These are phyloP conservation scores for Oscheius myriophilus DNA, from an alignment of 2,888 invertebrate species.

Conservation along the genomic window DNA sequence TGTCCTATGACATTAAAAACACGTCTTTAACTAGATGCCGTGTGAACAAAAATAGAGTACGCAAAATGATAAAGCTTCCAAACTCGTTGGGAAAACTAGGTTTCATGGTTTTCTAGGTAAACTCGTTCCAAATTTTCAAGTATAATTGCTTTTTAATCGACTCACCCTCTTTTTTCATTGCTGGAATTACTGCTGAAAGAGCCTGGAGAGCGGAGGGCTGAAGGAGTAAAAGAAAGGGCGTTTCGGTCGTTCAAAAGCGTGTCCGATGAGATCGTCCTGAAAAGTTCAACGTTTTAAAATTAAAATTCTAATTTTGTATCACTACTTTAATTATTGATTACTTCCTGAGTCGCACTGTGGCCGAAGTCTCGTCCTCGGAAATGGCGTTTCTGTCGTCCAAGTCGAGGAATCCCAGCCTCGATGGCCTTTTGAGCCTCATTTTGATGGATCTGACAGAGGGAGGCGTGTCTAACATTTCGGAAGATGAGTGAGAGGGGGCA, in stretches of 20 bases:
- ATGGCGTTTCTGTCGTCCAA: constrained; percentile 20
- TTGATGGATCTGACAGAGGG: too few species aligned
- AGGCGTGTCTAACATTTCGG: not conserved
- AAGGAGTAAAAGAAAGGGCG: constrained; percentile 18
- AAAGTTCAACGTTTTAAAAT: not conserved
- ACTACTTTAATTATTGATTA: not conserved
- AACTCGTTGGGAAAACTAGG: too few species aligned
- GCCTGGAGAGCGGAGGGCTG: constrained; percentile 17
- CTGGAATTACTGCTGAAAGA: constrained; percentile 30
- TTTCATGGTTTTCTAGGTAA: too few species aligned
- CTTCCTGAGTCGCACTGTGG: constrained; percentile 14
- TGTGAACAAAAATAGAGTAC: too few species aligned
- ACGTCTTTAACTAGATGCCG: too few species aligned
- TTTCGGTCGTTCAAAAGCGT: constrained; percentile 26
- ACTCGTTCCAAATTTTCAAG: too few species aligned
- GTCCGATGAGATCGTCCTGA: constrained; percentile 31
- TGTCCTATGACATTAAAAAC: too few species aligned
- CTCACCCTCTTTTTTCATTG: constrained; percentile 25
- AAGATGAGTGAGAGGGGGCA: not conserved
- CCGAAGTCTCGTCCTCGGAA: constrained; percentile 21
- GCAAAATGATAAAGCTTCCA: too few species aligned
- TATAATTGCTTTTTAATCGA: too few species aligned
- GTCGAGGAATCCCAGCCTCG: constrained; percentile 10
- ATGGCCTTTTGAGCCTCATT: not conserved
- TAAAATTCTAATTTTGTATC: not conserved